Evolutionary conservation across 2,113 vertebrate species (phyloP).

Genomic region (Lonchura striata): DNA sequence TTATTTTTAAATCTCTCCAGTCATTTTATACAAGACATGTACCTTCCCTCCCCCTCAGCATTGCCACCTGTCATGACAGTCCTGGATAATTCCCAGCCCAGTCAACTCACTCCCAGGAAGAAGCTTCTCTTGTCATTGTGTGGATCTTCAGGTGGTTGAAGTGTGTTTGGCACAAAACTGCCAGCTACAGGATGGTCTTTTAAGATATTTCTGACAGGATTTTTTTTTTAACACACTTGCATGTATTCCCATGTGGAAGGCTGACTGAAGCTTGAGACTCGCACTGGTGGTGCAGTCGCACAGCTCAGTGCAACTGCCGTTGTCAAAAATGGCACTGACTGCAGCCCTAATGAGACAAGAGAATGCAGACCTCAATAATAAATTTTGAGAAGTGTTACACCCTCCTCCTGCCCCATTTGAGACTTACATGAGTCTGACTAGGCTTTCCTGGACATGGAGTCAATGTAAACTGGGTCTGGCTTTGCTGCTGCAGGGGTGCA

Average conservation of each 20-base stretch:
- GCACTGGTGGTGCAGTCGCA: fast-evolving
- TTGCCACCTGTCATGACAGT: neutral
- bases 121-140: neutral
- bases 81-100: neutral
- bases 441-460: neutral
- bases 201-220: neutral
- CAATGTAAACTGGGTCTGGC: neutral
- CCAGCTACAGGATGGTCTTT: neutral
- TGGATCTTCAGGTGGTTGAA: neutral
- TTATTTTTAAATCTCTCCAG: neutral
- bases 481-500: neutral
- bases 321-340: fast-evolving
- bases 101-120: fast-evolving
- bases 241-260: neutral
- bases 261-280: neutral
- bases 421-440: fast-evolving
- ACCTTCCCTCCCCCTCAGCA: neutral
- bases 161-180: neutral
- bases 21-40: neutral
- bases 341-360: neutral
- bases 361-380: neutral
- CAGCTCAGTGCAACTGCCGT: fast-evolving
- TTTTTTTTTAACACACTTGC: neutral
- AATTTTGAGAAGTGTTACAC: neutral
- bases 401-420: neutral